Percentiles rank a stretch among this genome's conserved stretches.
These are phyloP conservation scores for Dipodomys spectabilis DNA, from an alignment of 2,113 vertebrate genomes.

Conservation along the genomic window DNA sequence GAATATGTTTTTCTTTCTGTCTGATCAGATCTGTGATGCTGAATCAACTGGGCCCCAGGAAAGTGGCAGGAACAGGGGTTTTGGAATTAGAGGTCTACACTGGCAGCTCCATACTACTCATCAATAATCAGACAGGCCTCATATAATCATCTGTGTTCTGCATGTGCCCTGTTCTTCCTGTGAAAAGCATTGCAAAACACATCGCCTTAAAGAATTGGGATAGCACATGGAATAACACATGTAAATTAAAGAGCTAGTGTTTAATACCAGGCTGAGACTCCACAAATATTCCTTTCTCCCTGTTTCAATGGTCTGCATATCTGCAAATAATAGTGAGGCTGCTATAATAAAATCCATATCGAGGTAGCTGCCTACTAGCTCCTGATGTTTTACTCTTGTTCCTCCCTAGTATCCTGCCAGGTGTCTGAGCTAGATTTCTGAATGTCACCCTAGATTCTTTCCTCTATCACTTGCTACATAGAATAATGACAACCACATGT, in stretches of 20 bases:
- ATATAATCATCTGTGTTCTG: background rate
- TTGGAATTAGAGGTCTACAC: slow-evolving; percentile 15
- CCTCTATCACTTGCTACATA: background rate
- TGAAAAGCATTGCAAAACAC: background rate
- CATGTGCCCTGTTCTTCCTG: background rate
- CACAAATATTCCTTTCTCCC: background rate
- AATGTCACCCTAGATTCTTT: background rate
- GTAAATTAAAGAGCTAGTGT: background rate
- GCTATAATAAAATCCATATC: background rate
- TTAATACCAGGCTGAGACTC: background rate
- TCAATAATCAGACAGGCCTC: background rate
- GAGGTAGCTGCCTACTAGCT: too few relatives aligned
- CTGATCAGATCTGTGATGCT: background rate
- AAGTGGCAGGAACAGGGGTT: background rate
- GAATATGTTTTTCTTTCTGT: background rate
- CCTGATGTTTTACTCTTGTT: background rate
- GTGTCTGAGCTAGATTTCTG: background rate
- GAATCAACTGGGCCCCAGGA: background rate
- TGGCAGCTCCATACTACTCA: background rate
- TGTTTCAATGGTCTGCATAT: background rate
- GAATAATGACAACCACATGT: background rate
- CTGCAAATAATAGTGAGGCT: background rate
- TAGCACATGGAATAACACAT: background rate
- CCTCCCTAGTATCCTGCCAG: background rate
- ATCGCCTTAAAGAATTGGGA: background rate